Base-by-base conservation (phyloP, 2,113 vertebrate species). In the Apteryx mantelli region DNA sequence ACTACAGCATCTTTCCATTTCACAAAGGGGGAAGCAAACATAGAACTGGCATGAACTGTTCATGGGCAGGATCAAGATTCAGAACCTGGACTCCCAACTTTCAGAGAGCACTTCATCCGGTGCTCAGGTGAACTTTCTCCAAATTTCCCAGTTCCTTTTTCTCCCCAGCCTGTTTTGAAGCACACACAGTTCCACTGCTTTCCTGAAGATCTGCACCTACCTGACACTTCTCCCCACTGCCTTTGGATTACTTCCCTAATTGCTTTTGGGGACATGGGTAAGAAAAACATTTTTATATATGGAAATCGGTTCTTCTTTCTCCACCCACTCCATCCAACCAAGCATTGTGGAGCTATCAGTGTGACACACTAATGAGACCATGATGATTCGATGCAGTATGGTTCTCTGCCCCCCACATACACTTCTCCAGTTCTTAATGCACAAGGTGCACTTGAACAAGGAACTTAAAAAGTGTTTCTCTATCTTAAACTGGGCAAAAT, bases 1-100 rank as follows among this genome's bases (percentile, higher is more conserved):
- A 89, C 36, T 12, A 40, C 34, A 81, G 60, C 60, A 40, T 8
- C 0, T 0, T 17, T 64, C 74, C 0, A 0, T 52, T 77, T 36
- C 69, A 74, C 40, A 70, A 68, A 19, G 11, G 61, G 48, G 25
- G 34, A 74, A 90, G 44, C 71, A 80, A 76, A 81, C 32, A 26
- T 9, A 16, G 32, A 52, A n/a, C 4, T 82, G 32, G 21, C 44
- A 10, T 5, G 44, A 85, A 24, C 4, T 74, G 48, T 63, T 58
- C 28, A 8, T 1, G 44, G 76, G 13, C 56, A 89, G n/a, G 61
- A 60, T 32, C 18, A 42, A 63, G 32, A 66, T 9, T 44, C 6
- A 63, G 36, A 75, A 75, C 7, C 3, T 50, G 56, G 38, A 22
- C 28, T 64, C 42, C 12, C 70, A 46, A 3, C 55, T 70, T 87